Percentiles rank a stretch among this genome's conserved stretches.
These are phyloP conservation scores for Leucopsar rothschildi DNA, from an alignment of 2,113 vertebrate genomes.

Conservation along the genomic window DNA sequence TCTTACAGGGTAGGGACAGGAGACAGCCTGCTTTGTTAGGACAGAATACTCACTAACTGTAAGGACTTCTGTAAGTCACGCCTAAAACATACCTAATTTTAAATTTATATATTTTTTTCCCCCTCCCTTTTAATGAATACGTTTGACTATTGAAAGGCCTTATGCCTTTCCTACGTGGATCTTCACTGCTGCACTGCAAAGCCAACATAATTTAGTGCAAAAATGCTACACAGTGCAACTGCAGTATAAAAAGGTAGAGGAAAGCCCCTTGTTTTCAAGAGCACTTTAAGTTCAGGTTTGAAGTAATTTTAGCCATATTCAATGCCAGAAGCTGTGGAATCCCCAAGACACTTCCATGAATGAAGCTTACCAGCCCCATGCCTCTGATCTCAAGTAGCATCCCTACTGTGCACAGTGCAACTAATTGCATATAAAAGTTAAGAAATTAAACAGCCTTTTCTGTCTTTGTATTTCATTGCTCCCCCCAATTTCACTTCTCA, in stretches of 20 bases:
- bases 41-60: neutral
- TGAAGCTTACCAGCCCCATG: neutral
- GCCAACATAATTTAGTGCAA: neutral
- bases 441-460: neutral
- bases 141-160: neutral
- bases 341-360: neutral
- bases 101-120: fast-evolving
- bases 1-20: neutral
- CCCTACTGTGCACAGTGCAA: neutral
- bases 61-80: neutral
- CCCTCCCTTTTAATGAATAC: neutral
- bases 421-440: neutral
- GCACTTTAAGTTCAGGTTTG: neutral
- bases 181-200: neutral
- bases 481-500: neutral
- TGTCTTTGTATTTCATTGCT: neutral
- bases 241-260: neutral
- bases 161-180: neutral
- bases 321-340: neutral
- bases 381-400: neutral
- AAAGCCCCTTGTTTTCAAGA: neutral
- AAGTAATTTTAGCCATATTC: neutral
- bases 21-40: neutral
- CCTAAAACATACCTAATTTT: neutral
- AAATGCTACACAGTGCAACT: neutral